Evolutionary conservation across 2,113 vertebrate species (phyloP).

Genomic region (Macaca mulatta): DNA sequence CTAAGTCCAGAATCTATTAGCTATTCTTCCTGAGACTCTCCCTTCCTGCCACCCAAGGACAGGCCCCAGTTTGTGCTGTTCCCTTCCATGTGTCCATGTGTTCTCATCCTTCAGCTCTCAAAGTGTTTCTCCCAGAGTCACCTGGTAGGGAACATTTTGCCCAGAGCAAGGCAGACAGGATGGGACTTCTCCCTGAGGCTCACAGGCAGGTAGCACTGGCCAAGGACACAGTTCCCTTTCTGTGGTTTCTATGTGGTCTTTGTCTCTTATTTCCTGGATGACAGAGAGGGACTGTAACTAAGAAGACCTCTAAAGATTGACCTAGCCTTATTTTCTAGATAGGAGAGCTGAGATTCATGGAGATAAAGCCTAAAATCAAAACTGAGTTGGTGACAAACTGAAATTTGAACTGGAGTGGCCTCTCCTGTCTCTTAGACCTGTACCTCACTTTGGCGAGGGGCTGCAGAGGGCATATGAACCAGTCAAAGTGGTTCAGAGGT

Average conservation of each 20-base stretch:
- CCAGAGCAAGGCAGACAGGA: background rate
- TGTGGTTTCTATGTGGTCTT: background rate
- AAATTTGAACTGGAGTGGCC: background rate
- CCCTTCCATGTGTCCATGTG: too few relatives aligned
- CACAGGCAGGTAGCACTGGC: background rate
- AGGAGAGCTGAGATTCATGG: background rate
- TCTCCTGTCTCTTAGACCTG: background rate
- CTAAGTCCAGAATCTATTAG: too few relatives aligned
- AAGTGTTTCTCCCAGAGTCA: background rate
- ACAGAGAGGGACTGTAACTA: background rate
- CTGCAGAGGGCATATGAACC: too few relatives aligned
- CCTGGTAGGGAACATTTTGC: background rate
- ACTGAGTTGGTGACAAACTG: background rate
- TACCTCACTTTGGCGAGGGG: background rate
- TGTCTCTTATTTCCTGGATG: background rate
- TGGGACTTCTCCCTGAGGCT: background rate
- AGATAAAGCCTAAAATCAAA: background rate
- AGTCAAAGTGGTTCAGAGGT: background rate
- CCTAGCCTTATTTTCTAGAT: background rate
- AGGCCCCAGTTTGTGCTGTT: too few relatives aligned
- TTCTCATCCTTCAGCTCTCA: background rate
- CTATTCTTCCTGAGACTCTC: too few relatives aligned
- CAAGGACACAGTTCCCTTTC: background rate
- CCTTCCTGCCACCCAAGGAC: too few relatives aligned
- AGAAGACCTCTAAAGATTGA: background rate